Evolutionary conservation across 1,140 invertebrate genomes (phyloP).

Genomic region (Euschistus heros): DNA sequence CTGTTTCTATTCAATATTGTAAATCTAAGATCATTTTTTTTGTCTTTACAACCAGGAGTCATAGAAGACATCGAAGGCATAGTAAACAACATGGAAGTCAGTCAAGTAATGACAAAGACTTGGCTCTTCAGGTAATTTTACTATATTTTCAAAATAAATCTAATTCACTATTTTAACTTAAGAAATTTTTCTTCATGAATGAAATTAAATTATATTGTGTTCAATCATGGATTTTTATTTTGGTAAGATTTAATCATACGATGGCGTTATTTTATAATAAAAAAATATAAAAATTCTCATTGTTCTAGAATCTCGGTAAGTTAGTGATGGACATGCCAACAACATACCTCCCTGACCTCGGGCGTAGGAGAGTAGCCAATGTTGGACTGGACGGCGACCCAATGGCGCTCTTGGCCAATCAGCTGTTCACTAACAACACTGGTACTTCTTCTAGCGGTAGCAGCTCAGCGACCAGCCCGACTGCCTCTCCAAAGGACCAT

Average conservation of each 20-base stretch:
- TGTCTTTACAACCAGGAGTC: background rate
- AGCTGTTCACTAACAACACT: constrained; percentile 1
- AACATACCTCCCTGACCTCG: background rate
- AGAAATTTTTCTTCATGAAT: no score
- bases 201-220: no score
- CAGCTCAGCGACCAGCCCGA: background rate
- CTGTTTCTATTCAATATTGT: background rate
- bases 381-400: constrained; percentile 18
- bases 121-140: constrained; percentile 5
- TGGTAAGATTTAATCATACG: no score
- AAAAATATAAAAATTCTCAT: background rate
- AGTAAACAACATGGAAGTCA: constrained; percentile 4
- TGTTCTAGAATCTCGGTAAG: constrained; percentile 1
- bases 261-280: no score
- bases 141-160: no score
- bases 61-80: background rate
- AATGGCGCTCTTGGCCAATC: constrained; percentile 7
- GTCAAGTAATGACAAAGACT: constrained; percentile 5
- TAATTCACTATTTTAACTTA: no score
- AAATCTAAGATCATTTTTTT: background rate
- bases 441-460: background rate
- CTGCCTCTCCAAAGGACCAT: constrained; percentile 9
- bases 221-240: no score
- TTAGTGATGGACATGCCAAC: background rate
- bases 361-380: constrained; percentile 12